Base-by-base conservation (phyloP, 2,888 invertebrate genomes). In the Aphrophora alni region DNA sequence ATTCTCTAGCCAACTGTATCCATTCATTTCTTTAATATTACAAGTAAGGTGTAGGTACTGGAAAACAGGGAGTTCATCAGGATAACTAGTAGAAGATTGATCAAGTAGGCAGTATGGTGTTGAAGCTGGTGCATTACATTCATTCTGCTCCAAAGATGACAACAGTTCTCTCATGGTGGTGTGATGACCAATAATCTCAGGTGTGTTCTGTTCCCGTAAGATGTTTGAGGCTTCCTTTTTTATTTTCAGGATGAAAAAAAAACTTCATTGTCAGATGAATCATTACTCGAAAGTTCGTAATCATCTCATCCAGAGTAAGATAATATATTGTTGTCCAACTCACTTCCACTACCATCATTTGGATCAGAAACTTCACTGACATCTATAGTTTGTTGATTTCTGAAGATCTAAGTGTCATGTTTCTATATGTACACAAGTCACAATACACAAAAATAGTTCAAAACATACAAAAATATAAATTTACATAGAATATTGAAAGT, bases 11-110 rank as follows among this genome's bases (percentile, higher is more conserved):
- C 74, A 74, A 10, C 25, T 10, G 21, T 74, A 74, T 74, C 74
- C 74, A 74, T 74, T 74, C 74, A 38, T 74, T 14, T n/a, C 74
- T 21, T 74, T 74, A 17, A 74, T 24, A 33, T n/a, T 74, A 38
- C 26, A 4, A 38, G n/a, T 38, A n/a, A 74, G 74, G 33, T 74
- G 10, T 4, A 38, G 74, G 74, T n/a, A 4, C 7, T 74, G 74
- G 17, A 21, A 27, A 3, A 38, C 5, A 38, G 14, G n/a, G 12
- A 38, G 21, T n/a, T n/a, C 74, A 38, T 38, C 38, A 38, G 38
- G 28, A 38, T 14, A 38, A 72, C 26, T 72, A 72, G 72, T 25
- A 25, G 72, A 72, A 28, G 72, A 21, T 72, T 72, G 72, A 72
- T 72, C 72, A 72, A 27, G 72, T 72, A 26, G 27, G n/a, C 27